Base-by-base conservation (phyloP, 2,113 vertebrate species). In the Arizona elegans region DNA sequence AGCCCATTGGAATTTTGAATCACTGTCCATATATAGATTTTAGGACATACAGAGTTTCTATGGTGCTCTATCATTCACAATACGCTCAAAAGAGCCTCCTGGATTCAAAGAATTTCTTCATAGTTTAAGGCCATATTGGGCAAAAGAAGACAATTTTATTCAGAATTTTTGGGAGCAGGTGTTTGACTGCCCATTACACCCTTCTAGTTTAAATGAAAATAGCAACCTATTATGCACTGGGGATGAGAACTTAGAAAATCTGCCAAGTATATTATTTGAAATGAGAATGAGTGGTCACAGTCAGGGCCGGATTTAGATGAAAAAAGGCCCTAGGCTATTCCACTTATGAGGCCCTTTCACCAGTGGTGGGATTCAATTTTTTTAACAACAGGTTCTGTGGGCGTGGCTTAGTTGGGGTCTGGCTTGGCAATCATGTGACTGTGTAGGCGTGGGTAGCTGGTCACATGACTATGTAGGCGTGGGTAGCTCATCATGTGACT, bases 61-160 rank as follows among this genome's bases (percentile, higher is more conserved):
- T 13, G 92, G 92, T 55, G 52, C 56, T 23, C 38, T 94, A 9
- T 55, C n/a, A 7, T 93, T 94, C 59, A 55, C 87, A 2, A 43
- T 56, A 2, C 24, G n/a, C 2, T 91, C 93, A 5, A 87, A 19
- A 1, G 62, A 93, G 1, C 86, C 90, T 9, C 87, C 87, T 12
- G 88, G 54, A 86, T 93, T 95, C 86, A 75, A 21, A 13, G 5
- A 17, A 13, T 94, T 95, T 65, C 11, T 95, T 10, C 29, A n/a
- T 8, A 59, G 15, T 26, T 21, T 92, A 17, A 93, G 62, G 8
- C 91, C 90, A 59, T 86, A 23, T 7, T 21, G 38, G 8, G 62
- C 85, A 3, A 54, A 81, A 85, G 24, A 21, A 54, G 90, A 91
- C 13, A n/a, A 53, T 24, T 91, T 91, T 11, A 38, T 91, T 50